Conservation (phyloP, 2,113 vertebrate species). For the Columbina picui region DNA sequence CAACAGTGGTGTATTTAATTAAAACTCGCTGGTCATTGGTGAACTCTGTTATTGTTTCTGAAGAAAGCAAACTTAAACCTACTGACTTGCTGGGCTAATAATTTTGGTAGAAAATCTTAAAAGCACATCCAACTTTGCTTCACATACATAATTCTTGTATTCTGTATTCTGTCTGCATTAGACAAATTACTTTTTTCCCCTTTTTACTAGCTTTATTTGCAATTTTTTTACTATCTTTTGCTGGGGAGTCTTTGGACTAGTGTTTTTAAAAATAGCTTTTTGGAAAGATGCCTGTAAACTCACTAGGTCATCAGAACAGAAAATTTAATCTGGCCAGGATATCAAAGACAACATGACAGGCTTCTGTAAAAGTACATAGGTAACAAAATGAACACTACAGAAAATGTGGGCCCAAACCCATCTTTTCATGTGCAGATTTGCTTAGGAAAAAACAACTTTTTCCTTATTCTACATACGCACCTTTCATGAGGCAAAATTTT, state of each 20-base stretch:
- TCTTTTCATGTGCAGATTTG: neutral
- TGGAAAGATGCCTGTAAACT: neutral
- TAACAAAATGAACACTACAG: neutral
- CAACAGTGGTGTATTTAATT: neutral
- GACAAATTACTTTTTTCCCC: neutral
- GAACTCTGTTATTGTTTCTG: neutral
- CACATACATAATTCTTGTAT: neutral
- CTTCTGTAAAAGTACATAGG: neutral
- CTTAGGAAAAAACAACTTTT: neutral
- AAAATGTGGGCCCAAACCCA: neutral
- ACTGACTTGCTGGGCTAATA: neutral
- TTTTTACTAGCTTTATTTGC: neutral
- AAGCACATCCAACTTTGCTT: neutral
- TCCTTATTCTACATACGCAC: neutral
- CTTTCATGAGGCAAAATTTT: neutral
- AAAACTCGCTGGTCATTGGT: neutral
- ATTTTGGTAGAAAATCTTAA: neutral
- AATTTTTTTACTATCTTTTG: neutral
- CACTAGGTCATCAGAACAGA: neutral
- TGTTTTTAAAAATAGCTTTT: neutral
- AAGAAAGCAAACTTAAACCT: neutral
- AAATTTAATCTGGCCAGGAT: neutral
- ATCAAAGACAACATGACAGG: neutral
- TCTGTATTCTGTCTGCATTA: neutral
- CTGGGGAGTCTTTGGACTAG: neutral